Percentiles rank a stretch among this genome's conserved stretches.
These are phyloP conservation scores for rat (Rattus norvegicus) DNA, from an alignment of 2,113 vertebrate species.

Conservation along the genomic window DNA sequence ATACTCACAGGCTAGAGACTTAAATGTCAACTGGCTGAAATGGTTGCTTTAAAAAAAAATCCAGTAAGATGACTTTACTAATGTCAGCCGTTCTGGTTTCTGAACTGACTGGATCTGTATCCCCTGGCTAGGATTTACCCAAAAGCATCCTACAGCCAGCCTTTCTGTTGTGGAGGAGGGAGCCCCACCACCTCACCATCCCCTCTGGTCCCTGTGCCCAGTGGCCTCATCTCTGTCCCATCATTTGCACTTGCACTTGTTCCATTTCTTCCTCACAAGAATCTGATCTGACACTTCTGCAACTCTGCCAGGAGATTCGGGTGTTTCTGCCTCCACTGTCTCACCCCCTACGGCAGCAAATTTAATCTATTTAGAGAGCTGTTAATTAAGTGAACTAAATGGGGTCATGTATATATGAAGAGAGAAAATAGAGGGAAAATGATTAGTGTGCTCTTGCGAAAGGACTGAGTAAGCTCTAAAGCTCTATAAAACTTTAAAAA, in stretches of 20 bases:
- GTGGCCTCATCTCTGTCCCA: background rate
- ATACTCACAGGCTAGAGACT: background rate
- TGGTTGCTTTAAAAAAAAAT: constrained; percentile 25
- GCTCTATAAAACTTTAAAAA: background rate
- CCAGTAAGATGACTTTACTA: background rate
- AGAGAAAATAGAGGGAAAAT: constrained; percentile 54
- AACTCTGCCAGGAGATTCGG: constrained; percentile 16
- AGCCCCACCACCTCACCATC: no score
- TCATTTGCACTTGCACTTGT: background rate
- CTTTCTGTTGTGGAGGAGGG: background rate
- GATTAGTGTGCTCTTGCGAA: constrained; percentile 7
- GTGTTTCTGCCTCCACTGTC: background rate
- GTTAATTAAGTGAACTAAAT: constrained; percentile 72
- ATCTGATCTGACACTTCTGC: background rate
- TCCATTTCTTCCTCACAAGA: background rate
- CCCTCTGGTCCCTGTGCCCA: no score
- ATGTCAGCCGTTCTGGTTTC: background rate
- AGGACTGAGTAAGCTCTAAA: constrained; percentile 20
- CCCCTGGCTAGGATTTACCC: background rate
- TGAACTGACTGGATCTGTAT: background rate
- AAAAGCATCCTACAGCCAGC: background rate
- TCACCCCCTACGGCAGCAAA: constrained; percentile 26
- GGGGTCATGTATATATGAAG: constrained; percentile 61
- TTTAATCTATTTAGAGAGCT: constrained; percentile 67
- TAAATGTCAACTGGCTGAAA: background rate